Conservation (phyloP, 2,113 vertebrate species). For the Syngnathus typhle region DNA sequence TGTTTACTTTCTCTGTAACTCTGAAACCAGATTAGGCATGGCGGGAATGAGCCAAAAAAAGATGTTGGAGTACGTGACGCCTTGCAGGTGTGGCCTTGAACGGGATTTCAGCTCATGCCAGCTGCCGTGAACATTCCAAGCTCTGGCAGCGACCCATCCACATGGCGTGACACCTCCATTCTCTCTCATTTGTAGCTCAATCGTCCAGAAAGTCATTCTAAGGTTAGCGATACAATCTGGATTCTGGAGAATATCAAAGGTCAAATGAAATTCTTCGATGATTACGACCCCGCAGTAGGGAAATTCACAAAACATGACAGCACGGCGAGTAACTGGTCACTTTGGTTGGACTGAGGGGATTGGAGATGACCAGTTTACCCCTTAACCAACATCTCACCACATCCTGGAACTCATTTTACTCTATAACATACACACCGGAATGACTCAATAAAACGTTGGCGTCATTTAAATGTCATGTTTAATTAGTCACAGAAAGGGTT, state of each 20-base stretch:
- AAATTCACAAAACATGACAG: background rate
- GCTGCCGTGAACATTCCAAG: slow-evolving; percentile 8
- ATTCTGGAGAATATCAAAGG: background rate
- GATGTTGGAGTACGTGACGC: slow-evolving; percentile 42
- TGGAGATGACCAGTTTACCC: background rate
- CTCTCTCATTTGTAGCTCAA: background rate
- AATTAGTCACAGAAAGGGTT: background rate
- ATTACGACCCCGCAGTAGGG: background rate
- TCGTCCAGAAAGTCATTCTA: background rate
- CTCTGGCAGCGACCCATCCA: slow-evolving; percentile 16
- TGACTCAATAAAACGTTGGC: background rate
- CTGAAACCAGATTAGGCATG: slow-evolving; percentile 19
- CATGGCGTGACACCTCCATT: background rate
- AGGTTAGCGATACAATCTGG: background rate
- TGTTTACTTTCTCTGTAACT: slow-evolving; percentile 38
- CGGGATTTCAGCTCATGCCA: slow-evolving; percentile 9
- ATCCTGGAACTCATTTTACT: slow-evolving; percentile 1
- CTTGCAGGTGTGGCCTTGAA: slow-evolving; percentile 30
- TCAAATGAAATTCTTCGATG: background rate
- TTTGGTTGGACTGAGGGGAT: background rate
- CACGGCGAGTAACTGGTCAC: background rate
- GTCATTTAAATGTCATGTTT: too few relatives aligned
- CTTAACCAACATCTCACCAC: background rate
- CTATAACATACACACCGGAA: background rate
- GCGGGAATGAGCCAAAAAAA: background rate